Evolutionary conservation across 2,888 invertebrate species (phyloP).

Genomic region (Xiphydria camelus): DNA sequence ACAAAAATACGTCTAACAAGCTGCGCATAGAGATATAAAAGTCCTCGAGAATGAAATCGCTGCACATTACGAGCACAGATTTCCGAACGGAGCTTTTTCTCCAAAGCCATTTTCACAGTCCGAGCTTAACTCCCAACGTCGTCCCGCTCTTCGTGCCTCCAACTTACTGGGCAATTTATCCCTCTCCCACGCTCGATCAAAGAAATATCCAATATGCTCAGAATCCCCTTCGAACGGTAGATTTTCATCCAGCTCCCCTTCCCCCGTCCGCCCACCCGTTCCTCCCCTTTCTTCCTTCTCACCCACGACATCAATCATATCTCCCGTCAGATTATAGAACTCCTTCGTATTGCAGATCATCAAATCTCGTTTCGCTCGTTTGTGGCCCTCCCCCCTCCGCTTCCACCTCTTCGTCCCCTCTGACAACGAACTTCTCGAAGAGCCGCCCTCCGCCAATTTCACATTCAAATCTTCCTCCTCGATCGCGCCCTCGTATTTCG

Average conservation of each 20-base stretch:
- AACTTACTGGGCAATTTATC: constrained; percentile 34
- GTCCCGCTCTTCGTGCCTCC: neutral
- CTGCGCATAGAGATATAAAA: no score
- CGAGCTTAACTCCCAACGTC: neutral
- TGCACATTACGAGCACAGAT: neutral
- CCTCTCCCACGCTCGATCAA: constrained; percentile 56
- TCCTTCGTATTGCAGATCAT: constrained; percentile 20
- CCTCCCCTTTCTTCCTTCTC: constrained; percentile 32
- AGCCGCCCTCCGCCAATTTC: neutral
- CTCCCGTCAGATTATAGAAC: constrained; percentile 60
- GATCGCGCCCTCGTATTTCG: neutral
- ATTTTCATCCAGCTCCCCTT: constrained; percentile 12
- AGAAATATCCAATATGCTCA: constrained; percentile 59
- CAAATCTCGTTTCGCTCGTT: constrained; percentile 13
- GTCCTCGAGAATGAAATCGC: neutral
- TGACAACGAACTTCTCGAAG: no score
- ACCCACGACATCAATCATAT: constrained; percentile 55
- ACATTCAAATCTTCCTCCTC: constrained; percentile 2
- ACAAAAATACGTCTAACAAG: no score
- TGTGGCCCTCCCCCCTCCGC: constrained; percentile 11
- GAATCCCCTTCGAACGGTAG: constrained; percentile 32
- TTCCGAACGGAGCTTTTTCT: neutral
- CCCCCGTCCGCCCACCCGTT: constrained; percentile 18
- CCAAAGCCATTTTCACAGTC: neutral
- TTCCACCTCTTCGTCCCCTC: no score